Percentiles rank a stretch among this genome's conserved stretches.
These are phyloP conservation scores for Papilio polytes DNA, from an alignment of 1,140 invertebrate genomes.

Conservation along the genomic window DNA sequence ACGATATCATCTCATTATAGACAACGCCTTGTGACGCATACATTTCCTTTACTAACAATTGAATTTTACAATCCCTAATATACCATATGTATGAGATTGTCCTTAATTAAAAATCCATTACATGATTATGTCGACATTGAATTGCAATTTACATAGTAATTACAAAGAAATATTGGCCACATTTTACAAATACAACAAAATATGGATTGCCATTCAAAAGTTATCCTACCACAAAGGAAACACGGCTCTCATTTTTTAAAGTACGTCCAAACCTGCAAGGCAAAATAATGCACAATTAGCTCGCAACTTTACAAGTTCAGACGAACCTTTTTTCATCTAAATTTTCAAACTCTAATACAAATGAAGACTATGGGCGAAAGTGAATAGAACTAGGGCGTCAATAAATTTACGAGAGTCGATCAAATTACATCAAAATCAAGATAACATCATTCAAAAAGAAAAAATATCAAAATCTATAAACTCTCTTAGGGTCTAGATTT, in stretches of 20 bases:
- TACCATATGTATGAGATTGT: neutral
- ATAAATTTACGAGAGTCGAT: slow-evolving; percentile 40
- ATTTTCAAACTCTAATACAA: slow-evolving; percentile 28
- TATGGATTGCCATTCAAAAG: neutral
- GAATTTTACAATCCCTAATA: neutral
- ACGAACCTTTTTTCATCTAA: slow-evolving; percentile 9
- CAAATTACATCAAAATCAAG: slow-evolving; percentile 19
- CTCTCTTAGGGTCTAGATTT: neutral
- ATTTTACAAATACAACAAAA: neutral
- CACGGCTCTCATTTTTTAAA: neutral
- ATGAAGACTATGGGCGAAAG: slow-evolving; percentile 19
- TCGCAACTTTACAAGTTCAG: slow-evolving; percentile 21
- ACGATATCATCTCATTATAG: neutral
- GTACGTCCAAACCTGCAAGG: slow-evolving; percentile 26
- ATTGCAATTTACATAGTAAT: neutral
- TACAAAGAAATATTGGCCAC: neutral
- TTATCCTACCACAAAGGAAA: neutral
- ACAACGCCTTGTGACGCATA: neutral
- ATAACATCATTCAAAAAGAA: neutral
- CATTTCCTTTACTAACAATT: neutral
- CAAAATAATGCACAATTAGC: neutral
- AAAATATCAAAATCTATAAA: neutral
- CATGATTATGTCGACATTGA: neutral
- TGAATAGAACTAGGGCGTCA: neutral
- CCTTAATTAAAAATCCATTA: neutral